Percentiles rank a stretch among this genome's conserved stretches.
Evolutionary conservation across 2,797 vertebrate genomes (phyloP).

Genomic region (Microchirus variegatus): DNA sequence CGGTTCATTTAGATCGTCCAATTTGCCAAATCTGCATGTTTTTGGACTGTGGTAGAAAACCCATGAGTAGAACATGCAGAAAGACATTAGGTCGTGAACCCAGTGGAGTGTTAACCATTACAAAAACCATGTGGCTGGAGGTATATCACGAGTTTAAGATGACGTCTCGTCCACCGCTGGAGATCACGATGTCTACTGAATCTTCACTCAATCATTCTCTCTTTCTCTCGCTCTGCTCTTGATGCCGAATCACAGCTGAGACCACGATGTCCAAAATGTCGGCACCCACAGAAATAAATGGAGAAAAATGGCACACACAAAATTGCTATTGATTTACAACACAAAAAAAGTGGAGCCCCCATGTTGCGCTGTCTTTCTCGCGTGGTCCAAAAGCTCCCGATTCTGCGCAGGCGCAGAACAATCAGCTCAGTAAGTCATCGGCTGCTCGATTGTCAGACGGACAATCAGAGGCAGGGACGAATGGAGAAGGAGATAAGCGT

Average conservation of each 20-base stretch:
- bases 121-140: too few relatives aligned
- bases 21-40: too few relatives aligned
- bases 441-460: neutral
- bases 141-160: too few relatives aligned
- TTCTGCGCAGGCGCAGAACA: neutral
- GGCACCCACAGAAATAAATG: neutral
- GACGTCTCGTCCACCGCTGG: too few relatives aligned
- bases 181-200: too few relatives aligned
- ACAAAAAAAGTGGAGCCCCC: neutral
- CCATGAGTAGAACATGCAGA: too few relatives aligned
- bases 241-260: neutral
- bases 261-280: neutral
- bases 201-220: neutral
- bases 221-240: neutral
- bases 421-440: slow-evolving; percentile 24
- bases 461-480: neutral
- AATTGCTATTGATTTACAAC: neutral
- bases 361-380: neutral
- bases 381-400: neutral
- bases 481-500: neutral
- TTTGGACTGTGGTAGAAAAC: too few relatives aligned
- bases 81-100: too few relatives aligned
- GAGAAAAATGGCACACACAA: neutral
- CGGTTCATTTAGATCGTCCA: too few relatives aligned
- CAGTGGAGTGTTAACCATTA: too few relatives aligned